Base-by-base conservation (phyloP, 2,888 invertebrate genomes). In the Limnephilus marmoratus region DNA sequence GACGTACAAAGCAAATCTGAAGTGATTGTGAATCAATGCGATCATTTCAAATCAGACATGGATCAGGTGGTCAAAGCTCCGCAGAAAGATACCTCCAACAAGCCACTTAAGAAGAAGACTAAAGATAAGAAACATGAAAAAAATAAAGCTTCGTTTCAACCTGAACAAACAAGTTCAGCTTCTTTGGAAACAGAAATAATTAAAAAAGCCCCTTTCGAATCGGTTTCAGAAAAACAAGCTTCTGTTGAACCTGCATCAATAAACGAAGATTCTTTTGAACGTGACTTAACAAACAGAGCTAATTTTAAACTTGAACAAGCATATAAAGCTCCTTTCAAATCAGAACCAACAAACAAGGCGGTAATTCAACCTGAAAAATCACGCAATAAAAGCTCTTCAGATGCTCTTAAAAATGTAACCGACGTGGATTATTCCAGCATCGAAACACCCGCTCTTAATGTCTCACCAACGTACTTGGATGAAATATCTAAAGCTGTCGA, bases 401-500 rank as follows among this genome's bases (percentile, higher is more conserved):
- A 68, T 68, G 9, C 24, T 68, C 68, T 68, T 24, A 68, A 24
- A 68, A n/a, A 68, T 68, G n/a, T 68, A 24, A n/a, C 68, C n/a
- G 24, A 24, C 24, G 24, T 18, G 0, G 53, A 53, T 53, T 53
- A 53, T 53, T 53, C 53, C 53, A 53, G 18, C 53, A 53, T 68
- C 24, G 68, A 68, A n/a, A 68, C 24, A 24, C 24, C 68, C 24
- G 2, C 7, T 68, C 68, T 68, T 24, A 68, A 68, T 24, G 37
- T 88, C 37, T 49, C 87, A 15, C 34, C 90, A 81, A 83, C 93
- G 11, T 93, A 91, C 68, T 37, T 91, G 5, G 92, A 93, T 41
- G 93, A 93, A 89, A 91, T 93, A 80, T 92, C 92, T n/a, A 93
- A 91, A 91, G 93, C 93, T 13, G 92, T 93, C 13, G 93, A 93